These are phyloP conservation scores for Pelochelys cantorii DNA, from an alignment of 2,797 vertebrate species.

Conservation along the genomic window DNA sequence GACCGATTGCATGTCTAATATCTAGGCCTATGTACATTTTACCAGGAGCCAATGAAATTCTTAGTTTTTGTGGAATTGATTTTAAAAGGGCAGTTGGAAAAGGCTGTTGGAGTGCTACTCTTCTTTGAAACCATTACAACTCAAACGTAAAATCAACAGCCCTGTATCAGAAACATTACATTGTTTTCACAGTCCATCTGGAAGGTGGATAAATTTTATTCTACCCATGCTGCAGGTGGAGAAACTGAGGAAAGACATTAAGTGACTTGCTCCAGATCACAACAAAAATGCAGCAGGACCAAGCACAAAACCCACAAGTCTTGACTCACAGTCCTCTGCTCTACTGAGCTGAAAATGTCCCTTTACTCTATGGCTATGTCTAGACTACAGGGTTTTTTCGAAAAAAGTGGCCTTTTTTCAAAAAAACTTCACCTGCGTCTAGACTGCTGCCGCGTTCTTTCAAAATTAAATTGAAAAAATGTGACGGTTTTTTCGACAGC, in stretches of 20 bases:
- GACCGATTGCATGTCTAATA: neutral
- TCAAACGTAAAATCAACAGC: neutral
- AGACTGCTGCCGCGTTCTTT: no score
- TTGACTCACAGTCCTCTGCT: neutral
- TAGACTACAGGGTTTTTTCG: no score
- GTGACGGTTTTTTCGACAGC: no score
- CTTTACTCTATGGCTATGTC: neutral
- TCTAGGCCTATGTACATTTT: neutral
- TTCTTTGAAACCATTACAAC: neutral
- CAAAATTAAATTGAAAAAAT: no score
- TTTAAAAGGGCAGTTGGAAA: neutral
- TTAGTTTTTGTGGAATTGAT: neutral
- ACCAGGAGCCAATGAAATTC: neutral
- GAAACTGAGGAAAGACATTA: neutral
- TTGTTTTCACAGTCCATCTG: neutral
- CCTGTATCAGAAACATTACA: neutral
- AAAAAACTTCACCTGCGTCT: no score
- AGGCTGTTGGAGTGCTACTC: neutral
- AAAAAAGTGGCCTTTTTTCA: no score
- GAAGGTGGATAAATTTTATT: neutral
- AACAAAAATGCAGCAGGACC: neutral
- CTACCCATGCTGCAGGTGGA: neutral
- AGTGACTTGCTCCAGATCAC: neutral
- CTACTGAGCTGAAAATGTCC: neutral
- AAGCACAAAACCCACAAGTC: neutral